phyloP scores from a whole-genome alignment of 2,113 vertebrate genomes.

The Psilopsiagon aymara region DNA sequence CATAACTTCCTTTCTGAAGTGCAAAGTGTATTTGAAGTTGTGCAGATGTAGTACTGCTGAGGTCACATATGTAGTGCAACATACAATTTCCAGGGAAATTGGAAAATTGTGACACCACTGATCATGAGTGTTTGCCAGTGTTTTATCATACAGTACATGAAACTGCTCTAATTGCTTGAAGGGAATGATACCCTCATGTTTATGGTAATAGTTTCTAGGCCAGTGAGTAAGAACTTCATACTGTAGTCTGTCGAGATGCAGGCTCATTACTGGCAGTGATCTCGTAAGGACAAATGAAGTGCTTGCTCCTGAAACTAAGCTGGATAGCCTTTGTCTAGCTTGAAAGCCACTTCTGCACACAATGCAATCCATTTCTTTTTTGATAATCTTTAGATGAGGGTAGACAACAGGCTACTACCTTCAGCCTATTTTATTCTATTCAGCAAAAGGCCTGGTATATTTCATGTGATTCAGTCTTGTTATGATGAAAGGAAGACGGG shows the following conservation, averaged over 20 bases:
- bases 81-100: neutral
- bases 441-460: neutral
- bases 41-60: neutral
- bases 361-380: neutral
- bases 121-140: neutral
- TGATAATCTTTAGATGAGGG: neutral
- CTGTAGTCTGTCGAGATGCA: neutral
- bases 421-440: neutral
- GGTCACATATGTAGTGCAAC: neutral
- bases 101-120: neutral
- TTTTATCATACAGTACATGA: neutral
- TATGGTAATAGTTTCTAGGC: neutral
- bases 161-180: neutral
- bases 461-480: neutral
- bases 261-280: neutral
- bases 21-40: neutral
- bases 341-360: neutral
- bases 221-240: neutral
- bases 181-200: neutral
- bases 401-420: neutral
- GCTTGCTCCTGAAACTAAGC: neutral
- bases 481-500: neutral
- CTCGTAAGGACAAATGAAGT: neutral
- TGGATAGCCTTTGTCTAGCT: neutral
- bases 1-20: neutral